These are phyloP conservation scores for Hippoglossus stenolepis DNA, from an alignment of 2,113 vertebrate species.

Conservation along the genomic window DNA sequence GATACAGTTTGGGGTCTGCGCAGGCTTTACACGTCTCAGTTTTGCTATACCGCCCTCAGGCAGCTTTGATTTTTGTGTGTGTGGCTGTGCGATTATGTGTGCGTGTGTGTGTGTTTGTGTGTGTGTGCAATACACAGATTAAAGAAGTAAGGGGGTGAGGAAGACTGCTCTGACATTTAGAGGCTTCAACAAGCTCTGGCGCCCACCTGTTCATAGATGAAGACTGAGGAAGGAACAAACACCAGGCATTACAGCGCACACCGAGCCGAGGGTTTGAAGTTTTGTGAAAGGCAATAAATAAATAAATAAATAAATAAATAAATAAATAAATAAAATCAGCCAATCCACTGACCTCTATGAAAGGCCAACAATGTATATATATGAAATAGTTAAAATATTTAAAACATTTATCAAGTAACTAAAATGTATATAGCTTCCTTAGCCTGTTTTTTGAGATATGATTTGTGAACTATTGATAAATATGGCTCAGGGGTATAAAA, in stretches of 20 bases:
- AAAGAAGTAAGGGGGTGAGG: slow-evolving; percentile 71
- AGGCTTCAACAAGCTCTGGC: slow-evolving; percentile 59
- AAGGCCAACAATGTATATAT: too few species aligned
- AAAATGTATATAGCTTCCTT: neutral
- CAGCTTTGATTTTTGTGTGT: slow-evolving; percentile 66
- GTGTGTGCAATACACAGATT: slow-evolving; percentile 59
- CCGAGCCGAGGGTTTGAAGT: neutral
- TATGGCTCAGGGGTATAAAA: too few species aligned
- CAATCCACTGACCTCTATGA: neutral
- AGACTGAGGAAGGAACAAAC: slow-evolving; percentile 57
- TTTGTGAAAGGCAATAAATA: neutral
- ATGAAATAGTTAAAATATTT: too few species aligned
- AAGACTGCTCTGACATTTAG: slow-evolving; percentile 77
- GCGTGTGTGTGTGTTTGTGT: slow-evolving; percentile 21
- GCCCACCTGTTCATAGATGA: slow-evolving; percentile 69
- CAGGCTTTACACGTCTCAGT: slow-evolving; percentile 55
- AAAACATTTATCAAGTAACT: neutral
- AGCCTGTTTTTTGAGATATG: too few species aligned
- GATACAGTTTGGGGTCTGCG: slow-evolving; percentile 67
- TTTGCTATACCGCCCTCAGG: slow-evolving; percentile 54
- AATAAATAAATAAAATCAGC: neutral
- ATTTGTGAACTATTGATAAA: too few species aligned
- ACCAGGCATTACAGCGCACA: slow-evolving; percentile 41
- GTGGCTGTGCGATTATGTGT: slow-evolving; percentile 21
- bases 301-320: too few species aligned